Conservation (phyloP, 2,113 vertebrate species). For the Zosterops borbonicus region DNA sequence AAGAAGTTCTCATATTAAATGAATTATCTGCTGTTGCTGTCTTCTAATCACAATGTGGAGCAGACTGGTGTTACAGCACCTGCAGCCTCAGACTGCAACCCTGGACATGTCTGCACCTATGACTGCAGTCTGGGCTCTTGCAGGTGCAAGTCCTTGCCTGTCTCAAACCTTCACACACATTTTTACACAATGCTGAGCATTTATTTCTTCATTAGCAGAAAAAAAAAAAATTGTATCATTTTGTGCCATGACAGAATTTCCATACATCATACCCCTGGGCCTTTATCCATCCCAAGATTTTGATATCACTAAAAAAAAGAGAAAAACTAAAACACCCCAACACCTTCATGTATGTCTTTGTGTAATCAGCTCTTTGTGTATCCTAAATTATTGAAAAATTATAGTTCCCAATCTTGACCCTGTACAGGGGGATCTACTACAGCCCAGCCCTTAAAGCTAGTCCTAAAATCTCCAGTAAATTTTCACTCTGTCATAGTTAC, state of each 20-base stretch:
- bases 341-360: not conserved
- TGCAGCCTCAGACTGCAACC: not conserved
- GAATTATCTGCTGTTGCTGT: not conserved
- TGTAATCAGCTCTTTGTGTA: not conserved
- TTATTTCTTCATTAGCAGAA: not conserved
- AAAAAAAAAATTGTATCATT: not conserved
- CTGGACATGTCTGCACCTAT: not conserved
- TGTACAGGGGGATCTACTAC: not conserved
- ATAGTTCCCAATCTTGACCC: not conserved
- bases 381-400: not conserved
- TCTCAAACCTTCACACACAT: not conserved
- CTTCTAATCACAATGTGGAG: not conserved
- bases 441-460: not conserved
- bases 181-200: not conserved
- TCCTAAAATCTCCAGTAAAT: not conserved
- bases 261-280: not conserved
- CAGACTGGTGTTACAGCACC: not conserved
- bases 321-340: not conserved
- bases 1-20: constrained; percentile 32
- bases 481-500: not conserved
- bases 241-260: not conserved
- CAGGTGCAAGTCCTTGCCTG: not conserved
- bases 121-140: not conserved
- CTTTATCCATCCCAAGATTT: not conserved
- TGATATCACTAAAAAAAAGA: not conserved